phyloP scores from a whole-genome alignment of 1,140 invertebrate species.

The Wasmannia auropunctata region DNA sequence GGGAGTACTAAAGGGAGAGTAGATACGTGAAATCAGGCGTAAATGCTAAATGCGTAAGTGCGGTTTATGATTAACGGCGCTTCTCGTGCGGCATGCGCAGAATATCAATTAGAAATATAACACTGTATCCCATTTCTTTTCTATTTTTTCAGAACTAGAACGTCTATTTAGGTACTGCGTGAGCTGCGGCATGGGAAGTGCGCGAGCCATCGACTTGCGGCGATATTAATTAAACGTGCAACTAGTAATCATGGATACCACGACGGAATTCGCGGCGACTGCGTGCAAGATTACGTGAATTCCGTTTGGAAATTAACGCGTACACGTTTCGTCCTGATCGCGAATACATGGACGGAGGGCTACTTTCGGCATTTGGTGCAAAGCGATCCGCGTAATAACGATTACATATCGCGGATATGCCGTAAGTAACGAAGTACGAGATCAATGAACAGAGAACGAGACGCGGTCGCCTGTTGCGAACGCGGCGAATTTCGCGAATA shows the following conservation, averaged over 20 bases:
- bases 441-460: constrained; percentile 1
- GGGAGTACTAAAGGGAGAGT: too few species aligned
- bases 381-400: neutral
- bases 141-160: neutral
- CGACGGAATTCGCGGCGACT: neutral
- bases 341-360: neutral
- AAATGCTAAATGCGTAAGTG: neutral
- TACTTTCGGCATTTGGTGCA: neutral
- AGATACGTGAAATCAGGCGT: neutral
- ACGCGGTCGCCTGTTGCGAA: neutral
- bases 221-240: constrained; percentile 7
- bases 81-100: neutral
- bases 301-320: neutral
- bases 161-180: neutral
- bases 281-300: neutral
- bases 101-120: neutral
- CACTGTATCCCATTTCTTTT: neutral
- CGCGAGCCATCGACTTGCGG: neutral
- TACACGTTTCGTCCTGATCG: neutral
- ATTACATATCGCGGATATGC: neutral
- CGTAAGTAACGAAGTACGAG: neutral
- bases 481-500: neutral
- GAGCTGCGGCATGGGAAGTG: neutral
- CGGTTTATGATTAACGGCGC: neutral
- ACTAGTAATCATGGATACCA: neutral